phyloP scores from a whole-genome alignment of 2,888 invertebrate species.

The Pyralis farinalis region DNA sequence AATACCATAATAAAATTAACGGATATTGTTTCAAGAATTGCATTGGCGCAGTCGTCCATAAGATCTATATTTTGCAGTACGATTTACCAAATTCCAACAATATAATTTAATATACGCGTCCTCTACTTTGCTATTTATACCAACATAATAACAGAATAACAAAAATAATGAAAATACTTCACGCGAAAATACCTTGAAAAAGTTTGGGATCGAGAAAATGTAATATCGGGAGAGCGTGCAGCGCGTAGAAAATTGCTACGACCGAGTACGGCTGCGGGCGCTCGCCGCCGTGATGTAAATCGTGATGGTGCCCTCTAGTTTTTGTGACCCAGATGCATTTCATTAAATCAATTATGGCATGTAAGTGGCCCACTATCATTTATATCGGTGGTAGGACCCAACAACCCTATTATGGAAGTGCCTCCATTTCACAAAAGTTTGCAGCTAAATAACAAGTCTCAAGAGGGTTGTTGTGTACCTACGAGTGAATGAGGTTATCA shows the following conservation, averaged over 20 bases:
- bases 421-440: too few relatives aligned
- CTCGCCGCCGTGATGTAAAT: conserved; percentile 17
- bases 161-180: conserved; percentile 15
- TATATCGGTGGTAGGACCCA: too few relatives aligned
- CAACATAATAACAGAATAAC: conserved; percentile 6
- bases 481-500: too few relatives aligned
- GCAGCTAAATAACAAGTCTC: too few relatives aligned
- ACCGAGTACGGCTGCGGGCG: conserved; percentile 9
- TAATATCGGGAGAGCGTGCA: conserved; percentile 49
- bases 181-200: conserved; percentile 23
- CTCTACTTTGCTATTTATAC: too few relatives aligned
- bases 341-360: conserved; percentile 10
- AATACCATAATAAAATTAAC: neutral
- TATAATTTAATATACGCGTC: too few relatives aligned
- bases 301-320: conserved; percentile 15
- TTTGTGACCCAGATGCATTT: conserved; percentile 22
- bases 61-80: too few relatives aligned
- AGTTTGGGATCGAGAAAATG: conserved; percentile 43
- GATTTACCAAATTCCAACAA: too few relatives aligned
- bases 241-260: conserved; percentile 45
- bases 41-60: too few relatives aligned
- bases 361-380: too few relatives aligned
- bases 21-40: conserved; percentile 2
- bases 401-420: too few relatives aligned
- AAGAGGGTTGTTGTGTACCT: too few relatives aligned